These are phyloP conservation scores for Drosophila testacea DNA, from an alignment of 2,888 invertebrate species.

Conservation along the genomic window DNA sequence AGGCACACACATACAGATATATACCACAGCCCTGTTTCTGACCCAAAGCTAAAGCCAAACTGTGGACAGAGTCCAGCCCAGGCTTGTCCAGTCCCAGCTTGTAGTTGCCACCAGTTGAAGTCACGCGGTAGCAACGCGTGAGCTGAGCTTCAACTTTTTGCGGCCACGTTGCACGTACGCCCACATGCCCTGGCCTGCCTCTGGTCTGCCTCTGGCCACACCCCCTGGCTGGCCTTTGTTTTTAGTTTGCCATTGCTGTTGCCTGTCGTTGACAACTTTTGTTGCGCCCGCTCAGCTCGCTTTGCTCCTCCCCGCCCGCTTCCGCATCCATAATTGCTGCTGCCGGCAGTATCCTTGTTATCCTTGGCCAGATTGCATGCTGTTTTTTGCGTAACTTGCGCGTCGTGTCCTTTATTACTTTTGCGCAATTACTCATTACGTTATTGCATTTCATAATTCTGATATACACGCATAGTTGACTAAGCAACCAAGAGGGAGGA, in stretches of 20 bases:
- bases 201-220: constrained; percentile 4
- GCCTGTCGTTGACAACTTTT: constrained; percentile 79
- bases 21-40: constrained; percentile 15
- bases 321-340: constrained; percentile 63
- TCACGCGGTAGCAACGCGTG: constrained; percentile 79
- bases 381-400: constrained; percentile 66
- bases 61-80: constrained; percentile 28
- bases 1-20: constrained; percentile 10
- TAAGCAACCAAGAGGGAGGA: constrained; percentile 28
- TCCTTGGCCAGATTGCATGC: constrained; percentile 71
- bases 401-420: constrained; percentile 74
- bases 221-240: constrained; percentile 62
- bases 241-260: constrained; percentile 33
- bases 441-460: constrained; percentile 79
- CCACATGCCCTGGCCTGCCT: constrained; percentile 6
- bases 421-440: constrained; percentile 82
- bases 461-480: constrained; percentile 76
- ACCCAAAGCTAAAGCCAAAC: constrained; percentile 32
- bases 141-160: constrained; percentile 71
- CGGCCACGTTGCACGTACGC: constrained; percentile 74
- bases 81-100: constrained; percentile 30
- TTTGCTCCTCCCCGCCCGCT: constrained; percentile 6
- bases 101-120: constrained; percentile 40
- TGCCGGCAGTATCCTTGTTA: constrained; percentile 64
- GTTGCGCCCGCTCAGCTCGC: constrained; percentile 38